Base-by-base conservation (phyloP, 37 sponge, comb jelly and placozoan genomes). In the Theonella swinhoei region DNA sequence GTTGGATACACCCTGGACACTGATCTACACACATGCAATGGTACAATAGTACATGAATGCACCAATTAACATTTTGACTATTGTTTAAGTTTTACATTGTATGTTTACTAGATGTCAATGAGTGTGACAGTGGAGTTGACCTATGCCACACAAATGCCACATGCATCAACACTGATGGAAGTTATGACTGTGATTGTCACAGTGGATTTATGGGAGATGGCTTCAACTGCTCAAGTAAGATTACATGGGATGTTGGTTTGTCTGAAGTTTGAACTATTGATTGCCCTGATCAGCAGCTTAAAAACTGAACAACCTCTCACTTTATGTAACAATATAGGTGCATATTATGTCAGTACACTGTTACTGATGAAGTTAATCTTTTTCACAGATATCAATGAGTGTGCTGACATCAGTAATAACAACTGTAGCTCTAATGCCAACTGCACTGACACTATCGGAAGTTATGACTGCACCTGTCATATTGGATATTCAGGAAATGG, bases 121-220 rank as follows among this genome's bases (percentile, higher is more conserved):
- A 19, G 4, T n/a, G n/a, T n/a, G n/a, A n/a, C n/a, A n/a, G n/a
- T n/a, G n/a, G n/a, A n/a, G n/a, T n/a, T n/a, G n/a, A n/a, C n/a
- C n/a, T n/a, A n/a, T n/a, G n/a, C n/a, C n/a, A n/a, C n/a, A n/a
- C n/a, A n/a, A n/a, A n/a, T n/a, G n/a, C n/a, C n/a, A n/a, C n/a
- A n/a, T n/a, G n/a, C n/a, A n/a, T n/a, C n/a, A n/a, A n/a, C n/a
- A 77, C 62, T 29, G 60, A 62, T 60, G 85, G 85, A 17, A 78
- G 62, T 39, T 85, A 69, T 37, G 35, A 39, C 61, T 85, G 85
- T 38, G n/a, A 8, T 31, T 85, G 85, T 60, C 36, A 62, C 62
- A 0, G 14, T 39, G 85, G 85, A 22, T 85, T 78, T 58, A 35
- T 38, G 24, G 85, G 85, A 67, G 71, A 85, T 61, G 85, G 85